Evolutionary conservation across 1,140 invertebrate species (phyloP).

Genomic region (Lepidostoma basale): DNA sequence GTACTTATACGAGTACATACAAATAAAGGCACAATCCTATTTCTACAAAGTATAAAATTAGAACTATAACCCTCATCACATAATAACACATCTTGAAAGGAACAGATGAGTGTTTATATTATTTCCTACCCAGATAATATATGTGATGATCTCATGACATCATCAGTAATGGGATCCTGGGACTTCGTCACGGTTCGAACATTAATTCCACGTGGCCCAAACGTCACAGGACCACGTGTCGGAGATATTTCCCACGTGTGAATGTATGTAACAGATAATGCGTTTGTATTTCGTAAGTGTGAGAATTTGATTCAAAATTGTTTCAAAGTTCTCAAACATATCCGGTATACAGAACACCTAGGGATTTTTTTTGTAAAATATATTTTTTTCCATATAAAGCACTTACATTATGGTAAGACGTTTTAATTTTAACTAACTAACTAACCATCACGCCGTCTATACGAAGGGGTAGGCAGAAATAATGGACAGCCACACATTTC

Average conservation of each 20-base stretch:
- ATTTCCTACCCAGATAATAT: background rate
- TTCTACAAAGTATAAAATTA: too few species aligned
- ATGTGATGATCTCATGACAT: conserved; percentile 14
- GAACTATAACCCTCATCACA: conserved; percentile 5
- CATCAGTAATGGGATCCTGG: conserved; percentile 6
- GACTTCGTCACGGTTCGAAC: conserved; percentile 7
- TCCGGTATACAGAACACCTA: too few species aligned
- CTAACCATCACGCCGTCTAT: too few species aligned
- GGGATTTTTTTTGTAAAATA: too few species aligned
- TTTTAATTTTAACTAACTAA: too few species aligned
- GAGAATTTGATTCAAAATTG: background rate
- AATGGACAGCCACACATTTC: too few species aligned
- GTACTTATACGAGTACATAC: too few species aligned
- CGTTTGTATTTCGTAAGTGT: background rate
- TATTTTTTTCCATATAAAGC: too few species aligned
- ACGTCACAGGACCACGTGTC: conserved; percentile 15
- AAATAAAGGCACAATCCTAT: too few species aligned
- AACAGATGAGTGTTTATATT: background rate
- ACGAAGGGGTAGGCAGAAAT: too few species aligned
- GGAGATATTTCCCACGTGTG: conserved; percentile 2
- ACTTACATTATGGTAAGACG: too few species aligned
- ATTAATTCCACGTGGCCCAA: conserved; percentile 20
- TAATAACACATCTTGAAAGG: background rate
- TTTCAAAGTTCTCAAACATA: too few species aligned
- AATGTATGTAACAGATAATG: background rate